Evolutionary conservation across 2,888 invertebrate species (phyloP).

Genomic region (Brenthis daphne): DNA sequence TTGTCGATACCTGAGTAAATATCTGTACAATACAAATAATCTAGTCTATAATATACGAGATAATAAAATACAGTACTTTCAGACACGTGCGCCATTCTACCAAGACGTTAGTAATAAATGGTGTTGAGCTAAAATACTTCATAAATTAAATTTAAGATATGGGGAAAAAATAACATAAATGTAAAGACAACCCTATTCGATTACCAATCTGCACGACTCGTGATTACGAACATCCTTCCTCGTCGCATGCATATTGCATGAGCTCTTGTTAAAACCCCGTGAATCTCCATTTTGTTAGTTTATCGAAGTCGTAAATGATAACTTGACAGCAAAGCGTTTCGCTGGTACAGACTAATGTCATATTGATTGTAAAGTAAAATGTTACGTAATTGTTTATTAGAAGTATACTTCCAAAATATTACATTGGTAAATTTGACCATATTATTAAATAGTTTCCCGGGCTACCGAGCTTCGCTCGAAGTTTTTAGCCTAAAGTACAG

Average conservation of each 20-base stretch:
- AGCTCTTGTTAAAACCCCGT: constrained; percentile 75
- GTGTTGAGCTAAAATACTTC: too few species aligned
- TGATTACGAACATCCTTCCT: constrained; percentile 70
- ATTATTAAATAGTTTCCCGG: too few species aligned
- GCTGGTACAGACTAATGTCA: not conserved
- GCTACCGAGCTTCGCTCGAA: too few species aligned
- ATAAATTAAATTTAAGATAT: not conserved
- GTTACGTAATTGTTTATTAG: not conserved
- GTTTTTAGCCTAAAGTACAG: too few species aligned
- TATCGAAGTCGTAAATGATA: constrained; percentile 60
- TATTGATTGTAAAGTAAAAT: not conserved
- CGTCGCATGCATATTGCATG: constrained; percentile 69
- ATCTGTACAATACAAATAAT: too few species aligned
- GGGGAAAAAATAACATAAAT: constrained; percentile 9
- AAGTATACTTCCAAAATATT: not conserved
- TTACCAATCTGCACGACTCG: constrained; percentile 44
- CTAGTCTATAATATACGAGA: too few species aligned
- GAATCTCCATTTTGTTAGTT: constrained; percentile 70
- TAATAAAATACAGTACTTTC: too few species aligned
- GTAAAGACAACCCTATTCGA: constrained; percentile 52
- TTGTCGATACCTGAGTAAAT: too few species aligned
- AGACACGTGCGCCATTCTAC: too few species aligned
- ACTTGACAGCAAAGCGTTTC: constrained; percentile 1
- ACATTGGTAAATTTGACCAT: not conserved
- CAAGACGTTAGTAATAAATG: too few species aligned